These are phyloP conservation scores for Melieria omissa DNA, from an alignment of 2,888 invertebrate genomes.

Conservation along the genomic window DNA sequence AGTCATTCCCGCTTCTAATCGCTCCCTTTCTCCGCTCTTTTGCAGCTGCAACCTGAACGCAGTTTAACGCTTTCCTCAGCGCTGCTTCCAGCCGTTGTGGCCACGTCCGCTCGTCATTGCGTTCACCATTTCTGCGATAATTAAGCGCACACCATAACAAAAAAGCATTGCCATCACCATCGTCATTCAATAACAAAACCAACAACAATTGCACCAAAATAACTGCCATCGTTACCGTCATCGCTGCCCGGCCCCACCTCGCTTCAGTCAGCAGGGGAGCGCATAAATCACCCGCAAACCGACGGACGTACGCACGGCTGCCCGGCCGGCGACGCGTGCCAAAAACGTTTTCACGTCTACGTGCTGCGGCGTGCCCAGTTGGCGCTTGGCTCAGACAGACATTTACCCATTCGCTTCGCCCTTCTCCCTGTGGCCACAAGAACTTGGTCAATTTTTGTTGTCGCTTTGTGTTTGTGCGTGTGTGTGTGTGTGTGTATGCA, in stretches of 20 bases:
- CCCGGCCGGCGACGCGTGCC: neutral
- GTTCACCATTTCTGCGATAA: no score
- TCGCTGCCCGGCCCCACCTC: neutral
- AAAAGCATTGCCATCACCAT: neutral
- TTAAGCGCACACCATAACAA: no score
- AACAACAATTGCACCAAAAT: neutral
- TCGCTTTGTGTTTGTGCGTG: neutral
- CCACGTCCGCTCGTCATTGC: no score
- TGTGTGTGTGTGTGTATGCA: neutral
- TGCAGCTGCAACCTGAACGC: no score
- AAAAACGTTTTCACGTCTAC: neutral
- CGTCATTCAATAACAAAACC: neutral
- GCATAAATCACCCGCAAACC: no score
- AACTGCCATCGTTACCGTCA: neutral
- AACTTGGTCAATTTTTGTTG: slow-evolving; percentile 14
- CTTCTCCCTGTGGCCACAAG: no score
- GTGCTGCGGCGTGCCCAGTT: neutral
- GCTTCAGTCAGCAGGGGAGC: neutral
- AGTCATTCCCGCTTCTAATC: neutral
- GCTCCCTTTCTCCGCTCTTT: neutral
- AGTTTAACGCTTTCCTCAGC: no score
- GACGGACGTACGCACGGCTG: no score
- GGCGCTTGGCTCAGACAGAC: neutral
- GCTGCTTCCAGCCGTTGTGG: no score
- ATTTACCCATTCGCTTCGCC: neutral